phyloP scores from a whole-genome alignment of 30 jellyfish, hydroid and myxozoan species.

The Hydra vulgaris region DNA sequence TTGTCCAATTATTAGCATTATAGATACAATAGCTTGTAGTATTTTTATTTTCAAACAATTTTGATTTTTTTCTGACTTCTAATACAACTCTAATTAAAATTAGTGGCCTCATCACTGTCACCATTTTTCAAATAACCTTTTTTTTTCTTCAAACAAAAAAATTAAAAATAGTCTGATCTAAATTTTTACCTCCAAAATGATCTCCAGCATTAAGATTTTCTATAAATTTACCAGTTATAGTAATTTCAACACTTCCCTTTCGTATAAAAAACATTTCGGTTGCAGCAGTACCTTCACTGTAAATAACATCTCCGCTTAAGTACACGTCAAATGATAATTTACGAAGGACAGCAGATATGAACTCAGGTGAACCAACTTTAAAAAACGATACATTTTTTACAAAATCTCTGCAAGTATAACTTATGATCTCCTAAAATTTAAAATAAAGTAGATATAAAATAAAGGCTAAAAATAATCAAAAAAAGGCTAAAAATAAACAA shows the following conservation, averaged over 20 bases:
- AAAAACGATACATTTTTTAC: constrained; percentile 79
- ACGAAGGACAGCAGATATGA: constrained; percentile 53
- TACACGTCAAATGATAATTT: constrained; percentile 73
- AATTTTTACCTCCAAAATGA: constrained; percentile 84
- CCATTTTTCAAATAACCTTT: neutral
- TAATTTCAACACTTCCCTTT: constrained; percentile 70
- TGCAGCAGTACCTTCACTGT: constrained; percentile 70
- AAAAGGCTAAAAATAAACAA: too few relatives aligned
- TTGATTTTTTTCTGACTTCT: too few relatives aligned
- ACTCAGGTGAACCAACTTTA: constrained; percentile 52
- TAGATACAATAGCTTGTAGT: too few relatives aligned
- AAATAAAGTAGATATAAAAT: too few relatives aligned
- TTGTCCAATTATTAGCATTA: too few relatives aligned
- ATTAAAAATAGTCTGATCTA: too few relatives aligned
- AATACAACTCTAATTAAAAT: too few relatives aligned
- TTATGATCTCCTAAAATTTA: constrained; percentile 61
- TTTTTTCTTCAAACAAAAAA: too few relatives aligned
- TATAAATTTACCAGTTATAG: constrained; percentile 50
- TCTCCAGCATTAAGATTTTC: constrained; percentile 60
- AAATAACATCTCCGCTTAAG: constrained; percentile 72
- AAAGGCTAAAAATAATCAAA: too few relatives aligned
- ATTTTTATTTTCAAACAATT: too few relatives aligned
- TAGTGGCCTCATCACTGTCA: too few relatives aligned
- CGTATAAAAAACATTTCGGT: constrained; percentile 87
- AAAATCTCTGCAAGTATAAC: constrained; percentile 83